phyloP scores from a whole-genome alignment of 2,113 vertebrate genomes.

The Pleuronectes platessa region DNA sequence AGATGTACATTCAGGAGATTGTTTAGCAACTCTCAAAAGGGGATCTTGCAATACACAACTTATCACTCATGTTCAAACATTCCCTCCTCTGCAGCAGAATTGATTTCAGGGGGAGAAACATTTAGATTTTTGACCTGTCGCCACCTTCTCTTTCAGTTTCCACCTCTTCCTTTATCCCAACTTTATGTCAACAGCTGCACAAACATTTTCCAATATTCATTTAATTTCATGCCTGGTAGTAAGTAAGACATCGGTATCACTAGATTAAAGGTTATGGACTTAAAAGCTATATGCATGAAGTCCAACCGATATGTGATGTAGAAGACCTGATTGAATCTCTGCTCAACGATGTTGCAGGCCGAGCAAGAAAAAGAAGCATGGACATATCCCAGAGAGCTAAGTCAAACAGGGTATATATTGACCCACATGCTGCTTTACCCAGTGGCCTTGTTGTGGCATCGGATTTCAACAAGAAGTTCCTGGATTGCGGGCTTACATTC shows the following conservation, averaged over 20 bases:
- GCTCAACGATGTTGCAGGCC: not conserved
- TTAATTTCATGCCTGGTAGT: too few relatives aligned
- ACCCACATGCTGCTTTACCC: not conserved
- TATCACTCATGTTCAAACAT: not conserved
- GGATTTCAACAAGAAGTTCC: not conserved
- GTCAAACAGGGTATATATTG: not conserved
- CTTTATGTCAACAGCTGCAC: conserved; percentile 7
- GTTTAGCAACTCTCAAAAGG: not conserved
- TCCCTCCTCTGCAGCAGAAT: not conserved
- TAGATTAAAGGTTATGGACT: too few relatives aligned
- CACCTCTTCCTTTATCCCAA: conserved; percentile 4
- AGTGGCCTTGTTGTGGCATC: not conserved
- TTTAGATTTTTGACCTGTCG: conserved; percentile 6
- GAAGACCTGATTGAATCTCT: not conserved
- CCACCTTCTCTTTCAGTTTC: conserved; percentile 16
- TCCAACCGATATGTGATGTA: not conserved
- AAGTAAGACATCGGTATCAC: too few relatives aligned
- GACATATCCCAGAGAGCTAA: too few relatives aligned
- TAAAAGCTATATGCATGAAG: not conserved
- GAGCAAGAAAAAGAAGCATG: not conserved
- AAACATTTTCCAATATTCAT: not conserved
- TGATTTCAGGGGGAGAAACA: not conserved
- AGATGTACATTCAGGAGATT: not conserved
- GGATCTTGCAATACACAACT: not conserved
- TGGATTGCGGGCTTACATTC: not conserved